These are phyloP conservation scores for Mungos mungo DNA, from an alignment of 2,113 vertebrate species.

Conservation along the genomic window DNA sequence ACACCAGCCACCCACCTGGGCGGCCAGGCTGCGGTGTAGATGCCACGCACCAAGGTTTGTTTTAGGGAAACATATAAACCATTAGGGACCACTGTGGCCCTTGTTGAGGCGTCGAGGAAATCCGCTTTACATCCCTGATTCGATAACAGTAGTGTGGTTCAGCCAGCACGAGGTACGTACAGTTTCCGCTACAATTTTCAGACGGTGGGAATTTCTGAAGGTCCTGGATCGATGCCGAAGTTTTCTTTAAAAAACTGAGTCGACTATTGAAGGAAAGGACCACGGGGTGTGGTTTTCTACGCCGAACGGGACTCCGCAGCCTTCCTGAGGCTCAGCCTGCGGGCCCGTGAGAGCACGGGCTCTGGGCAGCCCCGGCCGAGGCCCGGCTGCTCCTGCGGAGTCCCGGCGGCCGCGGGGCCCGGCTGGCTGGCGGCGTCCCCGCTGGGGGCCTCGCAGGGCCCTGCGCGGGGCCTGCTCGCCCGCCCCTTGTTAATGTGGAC, in stretches of 20 bases:
- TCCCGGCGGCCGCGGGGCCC: too few species aligned
- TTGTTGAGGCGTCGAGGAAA: background rate
- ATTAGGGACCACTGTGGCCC: accelerated
- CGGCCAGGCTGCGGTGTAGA: accelerated
- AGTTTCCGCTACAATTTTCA: too few species aligned
- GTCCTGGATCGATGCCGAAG: accelerated
- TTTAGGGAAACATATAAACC: background rate
- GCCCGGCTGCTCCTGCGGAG: accelerated
- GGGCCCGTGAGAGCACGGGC: accelerated
- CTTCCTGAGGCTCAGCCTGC: accelerated
- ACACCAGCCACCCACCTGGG: too few species aligned
- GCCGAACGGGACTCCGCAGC: accelerated
- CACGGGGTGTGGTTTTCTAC: accelerated
- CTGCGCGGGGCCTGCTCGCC: too few species aligned
- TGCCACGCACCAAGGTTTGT: accelerated
- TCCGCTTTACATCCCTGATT: background rate
- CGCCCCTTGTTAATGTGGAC: background rate
- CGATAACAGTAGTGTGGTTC: accelerated
- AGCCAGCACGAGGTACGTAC: accelerated
- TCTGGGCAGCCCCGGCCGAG: too few species aligned
- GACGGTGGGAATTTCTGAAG: background rate
- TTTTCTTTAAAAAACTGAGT: background rate
- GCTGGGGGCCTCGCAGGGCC: too few species aligned
- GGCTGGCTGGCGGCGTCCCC: too few species aligned
- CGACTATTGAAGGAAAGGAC: background rate